phyloP scores from a whole-genome alignment of 2,113 vertebrate genomes.

The Melanotaenia duboulayi region DNA sequence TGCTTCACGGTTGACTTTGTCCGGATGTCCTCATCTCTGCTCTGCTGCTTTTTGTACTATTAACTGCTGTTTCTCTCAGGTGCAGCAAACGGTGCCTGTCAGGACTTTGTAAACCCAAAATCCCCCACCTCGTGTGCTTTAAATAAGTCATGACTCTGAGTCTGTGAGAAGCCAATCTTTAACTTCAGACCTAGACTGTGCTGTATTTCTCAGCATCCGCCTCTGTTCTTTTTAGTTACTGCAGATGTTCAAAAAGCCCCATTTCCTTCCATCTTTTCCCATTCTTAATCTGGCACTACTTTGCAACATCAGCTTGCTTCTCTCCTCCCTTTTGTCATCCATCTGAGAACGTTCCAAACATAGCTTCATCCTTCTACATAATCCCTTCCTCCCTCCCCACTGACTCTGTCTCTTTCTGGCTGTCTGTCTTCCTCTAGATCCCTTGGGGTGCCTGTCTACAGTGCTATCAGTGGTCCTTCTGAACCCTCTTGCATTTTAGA shows the following conservation, averaged over 20 bases:
- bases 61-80: slow-evolving; percentile 31
- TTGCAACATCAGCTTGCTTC: slow-evolving; percentile 23
- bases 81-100: slow-evolving; percentile 28
- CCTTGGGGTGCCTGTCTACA: slow-evolving; percentile 43
- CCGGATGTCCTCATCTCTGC: slow-evolving; percentile 15
- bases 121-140: slow-evolving; percentile 39
- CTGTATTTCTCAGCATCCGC: slow-evolving; percentile 1
- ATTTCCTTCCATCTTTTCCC: slow-evolving; percentile 2
- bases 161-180: slow-evolving; percentile 9
- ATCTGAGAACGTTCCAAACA: slow-evolving; percentile 32
- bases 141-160: slow-evolving; percentile 61
- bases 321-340: slow-evolving; percentile 25
- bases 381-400: slow-evolving; percentile 12
- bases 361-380: slow-evolving; percentile 29
- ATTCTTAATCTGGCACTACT: slow-evolving; percentile 15
- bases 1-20: slow-evolving; percentile 22
- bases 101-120: slow-evolving; percentile 44
- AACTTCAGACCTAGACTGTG: slow-evolving; percentile 17
- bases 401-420: slow-evolving; percentile 28
- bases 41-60: slow-evolving; percentile 41
- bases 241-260: not conserved
- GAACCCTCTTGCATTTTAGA: slow-evolving; percentile 41
- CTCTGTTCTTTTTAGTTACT: not conserved
- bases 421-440: slow-evolving; percentile 30
- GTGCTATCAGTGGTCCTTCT: slow-evolving; percentile 48